phyloP scores from a whole-genome alignment of 2,113 vertebrate genomes.

The Ciconia stormi region DNA sequence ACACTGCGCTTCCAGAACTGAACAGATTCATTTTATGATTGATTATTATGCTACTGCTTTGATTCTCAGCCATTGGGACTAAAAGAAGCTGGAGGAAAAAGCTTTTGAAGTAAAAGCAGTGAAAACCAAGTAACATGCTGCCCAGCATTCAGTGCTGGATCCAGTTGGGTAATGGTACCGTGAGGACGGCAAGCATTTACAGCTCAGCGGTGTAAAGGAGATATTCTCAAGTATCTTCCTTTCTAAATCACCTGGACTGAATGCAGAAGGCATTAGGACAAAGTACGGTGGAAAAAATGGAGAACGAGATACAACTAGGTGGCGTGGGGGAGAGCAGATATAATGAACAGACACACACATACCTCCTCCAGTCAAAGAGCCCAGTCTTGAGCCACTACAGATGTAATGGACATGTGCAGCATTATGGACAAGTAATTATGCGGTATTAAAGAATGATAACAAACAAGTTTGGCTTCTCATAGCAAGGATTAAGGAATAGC shows the following conservation, averaged over 20 bases:
- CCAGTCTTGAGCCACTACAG: accelerated
- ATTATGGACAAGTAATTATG: not conserved
- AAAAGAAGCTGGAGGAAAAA: not conserved
- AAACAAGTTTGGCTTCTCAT: not conserved
- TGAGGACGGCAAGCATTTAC: not conserved
- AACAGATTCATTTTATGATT: not conserved
- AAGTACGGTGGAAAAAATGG: not conserved
- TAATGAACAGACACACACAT: not conserved
- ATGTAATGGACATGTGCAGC: accelerated
- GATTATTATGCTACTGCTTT: not conserved
- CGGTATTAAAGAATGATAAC: not conserved
- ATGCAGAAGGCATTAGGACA: not conserved
- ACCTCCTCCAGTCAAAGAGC: not conserved
- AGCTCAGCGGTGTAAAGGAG: not conserved
- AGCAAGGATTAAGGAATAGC: not conserved
- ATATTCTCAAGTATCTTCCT: not conserved
- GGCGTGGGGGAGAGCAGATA: not conserved
- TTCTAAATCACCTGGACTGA: not conserved
- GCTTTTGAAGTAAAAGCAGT: not conserved
- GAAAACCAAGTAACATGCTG: not conserved
- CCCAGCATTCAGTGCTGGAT: not conserved
- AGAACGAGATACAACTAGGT: not conserved
- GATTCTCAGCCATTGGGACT: not conserved
- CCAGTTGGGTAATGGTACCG: accelerated
- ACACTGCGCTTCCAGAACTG: not conserved